These are phyloP conservation scores for Cricetomys ansorgei DNA, from an alignment of 2,113 vertebrate genomes.

Conservation along the genomic window DNA sequence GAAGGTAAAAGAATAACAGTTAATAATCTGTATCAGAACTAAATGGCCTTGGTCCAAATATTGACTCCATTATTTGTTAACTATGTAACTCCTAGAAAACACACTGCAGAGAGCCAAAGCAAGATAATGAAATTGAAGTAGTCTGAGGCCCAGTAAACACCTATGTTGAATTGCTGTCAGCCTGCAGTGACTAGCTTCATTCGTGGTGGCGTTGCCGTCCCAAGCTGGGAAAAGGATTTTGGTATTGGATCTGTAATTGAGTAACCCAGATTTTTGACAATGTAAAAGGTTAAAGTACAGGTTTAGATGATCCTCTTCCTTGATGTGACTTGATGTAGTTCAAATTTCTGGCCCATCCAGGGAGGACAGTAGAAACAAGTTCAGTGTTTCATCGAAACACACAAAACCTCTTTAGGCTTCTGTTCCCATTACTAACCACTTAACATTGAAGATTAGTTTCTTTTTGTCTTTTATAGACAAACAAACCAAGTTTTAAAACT, in stretches of 20 bases:
- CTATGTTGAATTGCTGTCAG: not conserved
- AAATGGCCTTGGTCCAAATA: not conserved
- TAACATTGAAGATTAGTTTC: not conserved
- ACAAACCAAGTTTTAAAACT: conserved; percentile 63
- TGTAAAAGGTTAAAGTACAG: not conserved
- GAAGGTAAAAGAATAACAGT: not conserved
- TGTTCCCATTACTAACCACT: not conserved
- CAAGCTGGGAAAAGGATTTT: not conserved
- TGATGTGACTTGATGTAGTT: not conserved
- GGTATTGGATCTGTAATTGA: not conserved
- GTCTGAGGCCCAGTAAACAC: not conserved
- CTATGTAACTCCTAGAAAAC: not conserved
- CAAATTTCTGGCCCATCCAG: not conserved
- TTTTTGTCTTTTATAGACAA: not conserved
- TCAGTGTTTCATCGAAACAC: not conserved
- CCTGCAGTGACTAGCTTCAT: not conserved
- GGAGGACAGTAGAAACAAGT: not conserved
- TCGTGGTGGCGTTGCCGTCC: not conserved
- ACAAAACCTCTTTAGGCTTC: not conserved
- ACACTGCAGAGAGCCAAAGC: not conserved
- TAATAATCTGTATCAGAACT: not conserved
- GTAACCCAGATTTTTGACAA: not conserved
- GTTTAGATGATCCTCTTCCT: not conserved
- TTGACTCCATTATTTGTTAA: not conserved
- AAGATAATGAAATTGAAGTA: not conserved